Evolutionary conservation across 2,888 invertebrate genomes (phyloP), one percentile per base, ranked within the genome.

Genomic region (Bedellia somnulentella): DNA sequence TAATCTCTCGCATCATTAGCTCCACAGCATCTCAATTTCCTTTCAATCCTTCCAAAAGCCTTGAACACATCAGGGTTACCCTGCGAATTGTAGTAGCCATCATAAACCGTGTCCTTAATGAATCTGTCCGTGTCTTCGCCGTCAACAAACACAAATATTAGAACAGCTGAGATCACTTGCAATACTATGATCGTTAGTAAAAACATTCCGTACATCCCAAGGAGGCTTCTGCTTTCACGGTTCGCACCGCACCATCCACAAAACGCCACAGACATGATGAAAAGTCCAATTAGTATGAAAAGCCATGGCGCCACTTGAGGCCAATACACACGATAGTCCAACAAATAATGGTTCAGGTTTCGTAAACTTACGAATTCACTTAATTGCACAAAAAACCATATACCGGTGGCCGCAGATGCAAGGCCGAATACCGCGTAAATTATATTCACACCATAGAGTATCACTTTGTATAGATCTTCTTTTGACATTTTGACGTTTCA

Each of bases 251-350:
- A 71, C 59, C 61, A 75, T 1, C 73, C 73, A 27, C 73, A 73
- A 45, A 70, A 63, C 0, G 73, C 52, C 17, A 75, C 57, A 36
- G 64, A 49, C 57, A 73, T 59, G 17, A 73, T 55, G 37, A 58
- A 59, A 24, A 73, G 34, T 15, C 71, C 73, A 4, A 68, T 49
- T 0, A 75, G 29, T 27, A 73, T 73, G 45, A 73, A 73, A 39
- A 75, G 55, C 75, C 75, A 75, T 59, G 75, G 75, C 30, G 68
- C 71, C 2, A 66, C 67, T 36, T 75, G 75, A 2, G 73, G 75
- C 75, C 75, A 75, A 46, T 75, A 75, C 26, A 75, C 47, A 29
- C 73, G 47, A 42, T 73, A 75, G 55, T 75, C 75, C 49, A 73
- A 33, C 21, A 75, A 35, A 29, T 73, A 75, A 34, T 73, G 75